Evolutionary conservation across 2,113 vertebrate species (phyloP), one percentile per base, ranked within the genome.

Genomic region (Scophthalmus maximus): DNA sequence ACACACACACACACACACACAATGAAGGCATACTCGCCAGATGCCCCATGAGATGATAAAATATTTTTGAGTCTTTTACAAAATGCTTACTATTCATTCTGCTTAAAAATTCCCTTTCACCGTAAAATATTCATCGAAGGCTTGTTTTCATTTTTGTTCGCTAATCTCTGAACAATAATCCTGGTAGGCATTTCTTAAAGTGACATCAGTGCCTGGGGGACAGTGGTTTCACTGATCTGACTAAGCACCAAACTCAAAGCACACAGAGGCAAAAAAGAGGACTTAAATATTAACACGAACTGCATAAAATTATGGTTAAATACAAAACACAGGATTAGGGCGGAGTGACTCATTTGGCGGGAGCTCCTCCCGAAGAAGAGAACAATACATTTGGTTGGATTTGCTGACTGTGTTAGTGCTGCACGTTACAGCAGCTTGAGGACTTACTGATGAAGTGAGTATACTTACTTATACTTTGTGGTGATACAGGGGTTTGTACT

Each of bases 101-200:
- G 58, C 72, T 89, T 78, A 85, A 75, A 87, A 80, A 91, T 87
- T 89, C 87, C 59, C 73, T 88, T 87, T 85, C 42, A 81, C 62
- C 67, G 66, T 73, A 75, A 79, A 57, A 29, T 47, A 62, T 78
- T 87, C 82, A 79, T 81, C 51, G 76, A 82, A 79, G 76, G 63
- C 72, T 73, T 87, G 76, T 90, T 90, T 84, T 79, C 78, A 73
- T 76, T 88, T 86, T 67, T 85, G 88, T 82, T 88, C 77, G 27
- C 89, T 88, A 87, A 91, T 88, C 79, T 90, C 74, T 69, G 63
- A 80, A 84, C 84, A 88, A 86, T 77, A 68, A 87, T 84, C 68
- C 57, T 77, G 47, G 78, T 49, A 63, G 80, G 73, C 73, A 14
- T 78, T 81, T 79, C n/a, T 80, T 76, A 78, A 88, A 86, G 86